These are phyloP conservation scores for Agrypnus murinus DNA, from an alignment of 2,888 invertebrate species.

Conservation along the genomic window DNA sequence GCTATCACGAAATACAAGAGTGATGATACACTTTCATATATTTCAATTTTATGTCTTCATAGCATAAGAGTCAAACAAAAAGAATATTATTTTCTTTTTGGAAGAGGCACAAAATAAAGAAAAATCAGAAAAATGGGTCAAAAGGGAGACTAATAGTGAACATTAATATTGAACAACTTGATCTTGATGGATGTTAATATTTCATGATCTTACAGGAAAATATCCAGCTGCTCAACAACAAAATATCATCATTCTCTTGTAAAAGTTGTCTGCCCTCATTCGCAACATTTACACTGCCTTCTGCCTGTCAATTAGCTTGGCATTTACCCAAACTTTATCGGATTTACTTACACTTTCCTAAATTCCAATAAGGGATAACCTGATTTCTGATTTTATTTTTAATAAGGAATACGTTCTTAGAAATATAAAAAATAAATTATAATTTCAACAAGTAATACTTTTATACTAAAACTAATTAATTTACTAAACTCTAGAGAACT, in stretches of 20 bases:
- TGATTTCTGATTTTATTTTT: neutral
- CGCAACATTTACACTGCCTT: constrained; percentile 3
- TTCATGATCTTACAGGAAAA: neutral
- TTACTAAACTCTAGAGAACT: neutral
- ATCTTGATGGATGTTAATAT: constrained; percentile 9
- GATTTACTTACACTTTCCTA: constrained; percentile 16
- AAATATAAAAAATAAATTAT: too few relatives aligned
- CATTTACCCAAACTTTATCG: constrained; percentile 21
- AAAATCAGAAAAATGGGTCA: neutral
- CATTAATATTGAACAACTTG: neutral
- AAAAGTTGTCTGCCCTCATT: constrained; percentile 7
- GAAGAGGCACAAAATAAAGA: too few relatives aligned
- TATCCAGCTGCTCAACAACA: neutral
- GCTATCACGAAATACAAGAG: too few relatives aligned
- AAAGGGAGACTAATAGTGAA: neutral
- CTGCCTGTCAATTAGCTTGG: constrained; percentile 30
- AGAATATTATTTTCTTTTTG: too few relatives aligned
- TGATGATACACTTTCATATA: too few relatives aligned
- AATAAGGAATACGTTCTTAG: too few relatives aligned
- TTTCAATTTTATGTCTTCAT: too few relatives aligned
- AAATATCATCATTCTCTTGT: constrained; percentile 6
- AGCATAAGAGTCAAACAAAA: too few relatives aligned
- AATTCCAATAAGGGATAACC: constrained; percentile 10
- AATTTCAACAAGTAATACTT: too few relatives aligned
- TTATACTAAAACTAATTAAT: too few relatives aligned